These are phyloP conservation scores for Zaprionus bogoriensis DNA, from an alignment of 2,888 invertebrate species.

Conservation along the genomic window DNA sequence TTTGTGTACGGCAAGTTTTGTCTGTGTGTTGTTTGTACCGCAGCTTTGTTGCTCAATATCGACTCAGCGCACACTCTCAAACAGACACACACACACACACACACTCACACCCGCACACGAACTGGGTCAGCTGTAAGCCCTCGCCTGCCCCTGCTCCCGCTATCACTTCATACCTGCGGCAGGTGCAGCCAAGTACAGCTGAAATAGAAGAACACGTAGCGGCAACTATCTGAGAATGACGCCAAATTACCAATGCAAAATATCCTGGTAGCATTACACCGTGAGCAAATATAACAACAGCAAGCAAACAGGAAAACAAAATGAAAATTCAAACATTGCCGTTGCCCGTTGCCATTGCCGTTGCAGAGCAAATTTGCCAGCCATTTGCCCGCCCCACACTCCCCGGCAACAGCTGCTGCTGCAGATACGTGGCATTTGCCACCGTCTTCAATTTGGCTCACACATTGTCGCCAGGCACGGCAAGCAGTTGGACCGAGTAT, in stretches of 20 bases:
- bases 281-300: constrained; percentile 48
- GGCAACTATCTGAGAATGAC: constrained; percentile 76
- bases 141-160: no score
- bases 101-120: constrained; percentile 35
- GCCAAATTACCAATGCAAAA: constrained; percentile 75
- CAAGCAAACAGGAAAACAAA: constrained; percentile 29
- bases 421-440: neutral
- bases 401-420: constrained; percentile 46
- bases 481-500: constrained; percentile 22
- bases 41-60: constrained; percentile 69
- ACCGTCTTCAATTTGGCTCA: constrained; percentile 40
- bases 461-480: constrained; percentile 66
- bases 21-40: constrained; percentile 47
- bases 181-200: constrained; percentile 16
- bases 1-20: constrained; percentile 50
- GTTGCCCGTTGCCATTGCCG: no score
- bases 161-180: neutral
- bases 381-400: constrained; percentile 31
- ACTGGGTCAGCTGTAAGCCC: constrained; percentile 59
- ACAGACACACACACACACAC: constrained; percentile 26
- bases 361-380: constrained; percentile 48
- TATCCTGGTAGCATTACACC: constrained; percentile 73
- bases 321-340: constrained; percentile 69
- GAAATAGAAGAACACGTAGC: constrained; percentile 52
- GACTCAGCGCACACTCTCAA: constrained; percentile 40